Evolutionary conservation across 2,797 vertebrate species (phyloP), one percentile per base, ranked within the genome.

Genomic region (Coregonus suidteri): DNA sequence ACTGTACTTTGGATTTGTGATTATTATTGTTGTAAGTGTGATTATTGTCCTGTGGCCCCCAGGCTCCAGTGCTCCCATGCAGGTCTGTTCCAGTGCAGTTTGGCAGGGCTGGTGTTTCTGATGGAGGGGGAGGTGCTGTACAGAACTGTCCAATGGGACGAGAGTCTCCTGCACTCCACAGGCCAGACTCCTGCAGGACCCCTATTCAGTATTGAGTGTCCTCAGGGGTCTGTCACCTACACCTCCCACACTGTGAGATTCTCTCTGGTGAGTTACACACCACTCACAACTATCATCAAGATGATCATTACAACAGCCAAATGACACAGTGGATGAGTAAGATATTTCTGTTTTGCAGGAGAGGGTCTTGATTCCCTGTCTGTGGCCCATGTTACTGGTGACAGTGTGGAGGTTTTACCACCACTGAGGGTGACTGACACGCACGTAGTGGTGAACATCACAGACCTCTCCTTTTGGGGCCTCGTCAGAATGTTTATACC

Each of bases 181-280:
- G 37, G 69, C 62, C 77, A 71, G 65, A 67, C 52, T 52, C 79
- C 81, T 68, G 81, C 81, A 70, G 82, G 82, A 30, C 77, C 77
- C 20, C 69, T 79, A 67, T 84, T 79, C 35, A 37, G 62, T 66
- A 77, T 85, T 31, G 18, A 73, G 5, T 79, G 81, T 51, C 15
- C 14, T 20, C 11, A 51, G 54, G 70, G 56, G 20, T 78, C 25
- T 34, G 18, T 54, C 31, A 62, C 0, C 53, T 82, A 1, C 71
- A 75, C 2, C 34, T 82, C n/a, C 82, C 75, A 25, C 81, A 78
- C 68, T 83, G 84, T 73, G 81, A 79, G 64, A 81, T 75, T 53
- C 9, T 73, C 3, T 51, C 31, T 34, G 72, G 84, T 85, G 66
- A 52, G 73, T 83, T 31, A 7, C 62, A 30, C n/a, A 59, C 54